Percentiles rank a stretch among this genome's conserved stretches.
These are phyloP conservation scores for Criorhina ranunculi DNA, from an alignment of 2,888 invertebrate genomes.

Conservation along the genomic window DNA sequence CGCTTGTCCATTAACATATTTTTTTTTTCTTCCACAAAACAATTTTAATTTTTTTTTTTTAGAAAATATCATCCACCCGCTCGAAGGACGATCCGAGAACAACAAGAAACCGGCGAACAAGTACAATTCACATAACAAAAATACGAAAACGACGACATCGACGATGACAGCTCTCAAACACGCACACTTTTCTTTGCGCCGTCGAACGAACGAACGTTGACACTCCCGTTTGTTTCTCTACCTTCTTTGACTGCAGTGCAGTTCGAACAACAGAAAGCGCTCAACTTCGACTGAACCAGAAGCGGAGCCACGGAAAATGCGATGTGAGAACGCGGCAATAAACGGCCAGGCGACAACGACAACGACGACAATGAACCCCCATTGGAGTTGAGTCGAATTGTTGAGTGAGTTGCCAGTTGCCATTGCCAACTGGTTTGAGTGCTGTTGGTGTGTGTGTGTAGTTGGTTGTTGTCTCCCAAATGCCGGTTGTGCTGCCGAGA, in stretches of 20 bases:
- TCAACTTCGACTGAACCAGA: conserved; percentile 81
- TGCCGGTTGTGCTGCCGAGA: conserved; percentile 32
- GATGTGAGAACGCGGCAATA: conserved; percentile 74
- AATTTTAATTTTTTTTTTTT: conserved; percentile 4
- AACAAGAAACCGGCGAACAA: conserved; percentile 68
- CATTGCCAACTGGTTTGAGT: conserved; percentile 55
- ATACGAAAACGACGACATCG: conserved; percentile 58
- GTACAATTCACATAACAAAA: conserved; percentile 58
- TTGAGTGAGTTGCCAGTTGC: conserved; percentile 59
- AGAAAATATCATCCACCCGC: conserved; percentile 21
- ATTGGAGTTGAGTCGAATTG: conserved; percentile 48
- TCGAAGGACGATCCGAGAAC: conserved; percentile 42
- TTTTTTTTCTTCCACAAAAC: conserved; percentile 11
- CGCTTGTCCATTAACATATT: conserved; percentile 2
- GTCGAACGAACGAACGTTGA: conserved; percentile 57
- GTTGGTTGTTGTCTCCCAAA: too few species aligned
- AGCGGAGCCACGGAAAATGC: conserved; percentile 77
- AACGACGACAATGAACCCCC: conserved; percentile 51
- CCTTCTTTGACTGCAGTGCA: conserved; percentile 75
- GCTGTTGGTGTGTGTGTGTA: conserved; percentile 39
- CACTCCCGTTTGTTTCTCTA: conserved; percentile 62
- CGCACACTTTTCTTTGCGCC: conserved; percentile 63
- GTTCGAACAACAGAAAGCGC: conserved; percentile 82
- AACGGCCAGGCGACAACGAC: too few species aligned
- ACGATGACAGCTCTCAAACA: conserved; percentile 71